A percentile compares a stretch with the other conserved stretches of the same genome.
Evolutionary conservation across 2,113 vertebrate species (phyloP).

Genomic region (Centropristis striata): DNA sequence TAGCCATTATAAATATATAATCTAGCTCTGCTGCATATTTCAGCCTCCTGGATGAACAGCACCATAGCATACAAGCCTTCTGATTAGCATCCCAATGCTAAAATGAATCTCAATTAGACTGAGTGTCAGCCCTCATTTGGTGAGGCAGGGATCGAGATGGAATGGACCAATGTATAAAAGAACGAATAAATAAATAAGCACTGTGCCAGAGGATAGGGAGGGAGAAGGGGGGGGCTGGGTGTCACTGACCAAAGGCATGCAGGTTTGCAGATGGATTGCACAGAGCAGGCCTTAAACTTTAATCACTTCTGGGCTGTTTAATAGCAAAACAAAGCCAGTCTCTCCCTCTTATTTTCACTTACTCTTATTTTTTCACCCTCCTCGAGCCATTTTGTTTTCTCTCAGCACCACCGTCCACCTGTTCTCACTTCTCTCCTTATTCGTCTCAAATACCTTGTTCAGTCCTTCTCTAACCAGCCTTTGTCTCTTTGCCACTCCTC

Average conservation of each 20-base stretch:
- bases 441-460: conserved; percentile 9
- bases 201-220: not conserved
- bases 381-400: conserved; percentile 22
- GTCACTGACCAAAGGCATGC: conserved; percentile 7
- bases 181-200: conserved; percentile 53
- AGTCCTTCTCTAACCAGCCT: conserved; percentile 4
- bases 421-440: not conserved
- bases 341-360: not conserved
- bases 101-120: conserved; percentile 81
- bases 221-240: not conserved
- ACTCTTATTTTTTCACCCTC: not conserved
- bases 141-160: conserved; percentile 50
- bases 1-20: conserved; percentile 79
- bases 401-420: conserved; percentile 19
- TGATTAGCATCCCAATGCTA: conserved; percentile 77
- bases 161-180: conserved; percentile 52
- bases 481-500: conserved; percentile 4
- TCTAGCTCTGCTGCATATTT: conserved; percentile 68
- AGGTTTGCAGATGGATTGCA: conserved; percentile 27
- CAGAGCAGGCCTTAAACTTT: conserved; percentile 38
- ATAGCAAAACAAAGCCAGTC: conserved; percentile 31
- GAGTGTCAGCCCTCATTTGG: conserved; percentile 73
- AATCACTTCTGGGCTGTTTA: conserved; percentile 32
- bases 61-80: conserved; percentile 57
- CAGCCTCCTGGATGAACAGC: conserved; percentile 44